Evolutionary conservation across 2,113 vertebrate genomes (phyloP).

Genomic region (Regulus satrapa): DNA sequence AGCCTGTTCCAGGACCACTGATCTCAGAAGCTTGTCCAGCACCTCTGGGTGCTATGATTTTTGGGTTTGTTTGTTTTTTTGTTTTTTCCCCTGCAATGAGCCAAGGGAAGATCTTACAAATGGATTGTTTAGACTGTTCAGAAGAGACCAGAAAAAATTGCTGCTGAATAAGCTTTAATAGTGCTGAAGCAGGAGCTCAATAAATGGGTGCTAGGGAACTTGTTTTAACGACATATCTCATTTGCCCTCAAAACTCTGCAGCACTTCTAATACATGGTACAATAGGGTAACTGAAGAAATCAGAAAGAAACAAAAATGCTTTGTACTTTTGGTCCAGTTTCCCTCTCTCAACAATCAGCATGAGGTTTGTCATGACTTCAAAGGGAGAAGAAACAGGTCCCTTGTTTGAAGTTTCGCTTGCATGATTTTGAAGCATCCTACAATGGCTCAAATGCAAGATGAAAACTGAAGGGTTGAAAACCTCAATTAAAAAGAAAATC

Average conservation of each 20-base stretch:
- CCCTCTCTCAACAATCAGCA: background rate
- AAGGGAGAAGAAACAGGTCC: background rate
- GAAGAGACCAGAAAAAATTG: background rate
- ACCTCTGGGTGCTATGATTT: background rate
- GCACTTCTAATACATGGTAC: background rate
- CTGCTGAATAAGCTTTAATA: background rate
- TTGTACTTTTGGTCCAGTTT: background rate
- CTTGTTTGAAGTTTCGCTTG: constrained; percentile 19
- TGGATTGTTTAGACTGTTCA: background rate
- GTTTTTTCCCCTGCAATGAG: background rate
- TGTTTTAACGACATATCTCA: background rate
- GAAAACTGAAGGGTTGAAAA: constrained; percentile 9
- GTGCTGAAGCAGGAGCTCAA: background rate
- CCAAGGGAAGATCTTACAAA: background rate
- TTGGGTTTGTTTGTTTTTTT: too few relatives aligned
- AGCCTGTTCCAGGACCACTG: background rate
- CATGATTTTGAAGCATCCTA: background rate
- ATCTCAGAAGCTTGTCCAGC: background rate
- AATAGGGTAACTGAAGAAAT: background rate
- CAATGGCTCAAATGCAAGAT: background rate
- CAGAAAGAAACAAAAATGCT: background rate
- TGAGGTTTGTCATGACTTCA: constrained; percentile 17
- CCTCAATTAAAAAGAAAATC: constrained; percentile 49
- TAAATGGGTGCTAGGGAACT: background rate
- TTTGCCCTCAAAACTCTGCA: background rate